Evolutionary conservation across 2,113 vertebrate species (phyloP).

Genomic region (Orientallactaga bullata): DNA sequence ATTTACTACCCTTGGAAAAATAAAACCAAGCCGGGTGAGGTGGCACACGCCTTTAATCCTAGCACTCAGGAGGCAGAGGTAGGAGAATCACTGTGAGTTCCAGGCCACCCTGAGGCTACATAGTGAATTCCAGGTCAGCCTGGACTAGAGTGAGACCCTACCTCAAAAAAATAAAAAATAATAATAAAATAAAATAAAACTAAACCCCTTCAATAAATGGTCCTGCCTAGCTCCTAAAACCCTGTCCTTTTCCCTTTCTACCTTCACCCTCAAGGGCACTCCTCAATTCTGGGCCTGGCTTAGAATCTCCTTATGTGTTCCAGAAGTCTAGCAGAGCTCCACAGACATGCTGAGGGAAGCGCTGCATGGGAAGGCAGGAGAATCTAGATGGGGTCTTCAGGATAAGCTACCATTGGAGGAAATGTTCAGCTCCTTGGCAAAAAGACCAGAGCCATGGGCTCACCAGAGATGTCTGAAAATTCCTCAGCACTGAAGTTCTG

Average conservation of each 20-base stretch:
- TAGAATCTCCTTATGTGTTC: not conserved
- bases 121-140: too few species aligned
- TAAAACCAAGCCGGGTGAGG: too few species aligned
- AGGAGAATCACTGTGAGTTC: too few species aligned
- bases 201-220: not conserved
- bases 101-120: too few species aligned
- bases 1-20: not conserved
- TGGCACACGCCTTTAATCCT: too few species aligned
- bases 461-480: slow-evolving; percentile 92
- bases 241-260: not conserved
- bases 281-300: not conserved
- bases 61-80: too few species aligned
- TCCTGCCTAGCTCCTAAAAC: not conserved
- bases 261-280: not conserved
- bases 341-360: not conserved
- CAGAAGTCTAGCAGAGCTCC: not conserved
- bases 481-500: slow-evolving; percentile 92
- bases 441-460: slow-evolving; percentile 28
- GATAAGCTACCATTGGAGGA: not conserved
- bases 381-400: not conserved
- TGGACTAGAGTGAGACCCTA: too few species aligned
- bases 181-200: too few species aligned
- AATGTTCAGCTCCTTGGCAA: not conserved
- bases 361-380: not conserved
- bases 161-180: too few species aligned